These are phyloP conservation scores for Cyanoramphus novaezelandiae DNA, from an alignment of 2,113 vertebrate genomes.

Conservation along the genomic window DNA sequence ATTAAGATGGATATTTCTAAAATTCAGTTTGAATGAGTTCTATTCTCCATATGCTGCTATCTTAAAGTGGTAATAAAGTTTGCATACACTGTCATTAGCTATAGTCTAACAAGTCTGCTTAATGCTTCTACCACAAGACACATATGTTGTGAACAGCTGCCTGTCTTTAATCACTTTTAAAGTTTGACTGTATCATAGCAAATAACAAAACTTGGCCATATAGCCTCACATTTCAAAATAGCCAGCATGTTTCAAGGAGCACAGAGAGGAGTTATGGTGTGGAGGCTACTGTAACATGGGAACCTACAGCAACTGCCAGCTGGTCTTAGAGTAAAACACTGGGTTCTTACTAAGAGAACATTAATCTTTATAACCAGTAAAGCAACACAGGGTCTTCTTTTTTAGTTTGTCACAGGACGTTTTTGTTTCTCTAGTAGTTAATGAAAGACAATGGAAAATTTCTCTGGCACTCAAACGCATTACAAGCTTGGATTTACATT, in stretches of 20 bases:
- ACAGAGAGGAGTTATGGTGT: fast-evolving
- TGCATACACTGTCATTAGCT: background rate
- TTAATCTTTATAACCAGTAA: background rate
- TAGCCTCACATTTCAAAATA: background rate
- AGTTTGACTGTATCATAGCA: background rate
- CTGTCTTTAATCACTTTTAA: background rate
- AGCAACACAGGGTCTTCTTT: fast-evolving
- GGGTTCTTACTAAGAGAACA: background rate
- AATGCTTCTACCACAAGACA: background rate
- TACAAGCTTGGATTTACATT: background rate
- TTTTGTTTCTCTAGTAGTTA: background rate
- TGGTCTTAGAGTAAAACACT: background rate
- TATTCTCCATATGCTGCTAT: background rate
- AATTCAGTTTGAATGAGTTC: background rate
- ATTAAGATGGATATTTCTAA: background rate
- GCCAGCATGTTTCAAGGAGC: background rate
- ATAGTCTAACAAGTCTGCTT: background rate
- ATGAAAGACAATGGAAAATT: background rate
- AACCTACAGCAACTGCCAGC: background rate
- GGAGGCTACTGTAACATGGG: background rate
- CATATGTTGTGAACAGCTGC: background rate
- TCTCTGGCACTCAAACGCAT: background rate
- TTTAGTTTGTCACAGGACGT: background rate
- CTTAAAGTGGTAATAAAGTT: background rate
- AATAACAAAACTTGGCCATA: background rate